Evolutionary conservation across 1,140 invertebrate genomes (phyloP).

Genomic region (Manduca sexta): DNA sequence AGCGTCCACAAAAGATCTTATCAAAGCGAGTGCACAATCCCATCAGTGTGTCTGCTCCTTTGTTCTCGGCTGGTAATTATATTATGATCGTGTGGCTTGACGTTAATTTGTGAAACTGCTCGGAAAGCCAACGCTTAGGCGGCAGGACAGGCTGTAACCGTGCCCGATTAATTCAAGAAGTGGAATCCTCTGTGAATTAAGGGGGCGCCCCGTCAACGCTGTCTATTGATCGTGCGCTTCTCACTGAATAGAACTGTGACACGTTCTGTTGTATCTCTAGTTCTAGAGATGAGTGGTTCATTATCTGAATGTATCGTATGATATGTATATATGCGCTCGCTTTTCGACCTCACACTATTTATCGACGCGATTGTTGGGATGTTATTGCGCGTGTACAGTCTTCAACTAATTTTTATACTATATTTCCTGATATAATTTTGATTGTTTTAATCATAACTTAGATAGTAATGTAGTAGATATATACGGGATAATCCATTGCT

Average conservation of each 20-base stretch:
- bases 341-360: no score
- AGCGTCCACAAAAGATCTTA: constrained; percentile 9
- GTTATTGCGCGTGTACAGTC: no score
- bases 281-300: no score
- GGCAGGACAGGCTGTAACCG: constrained; percentile 31
- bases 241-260: constrained; percentile 1
- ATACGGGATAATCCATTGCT: no score
- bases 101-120: constrained; percentile 63
- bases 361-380: no score
- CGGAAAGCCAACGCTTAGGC: constrained; percentile 52
- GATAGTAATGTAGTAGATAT: no score
- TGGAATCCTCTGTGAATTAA: constrained; percentile 51
- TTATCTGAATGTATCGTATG: no score
- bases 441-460: no score
- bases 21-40: constrained; percentile 7
- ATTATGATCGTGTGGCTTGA: constrained; percentile 39
- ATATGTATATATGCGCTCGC: no score
- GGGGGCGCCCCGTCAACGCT: constrained; percentile 36
- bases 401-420: no score
- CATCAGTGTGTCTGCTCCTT: no score
- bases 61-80: constrained; percentile 26
- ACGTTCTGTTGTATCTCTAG: background rate
- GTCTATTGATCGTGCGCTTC: constrained; percentile 44
- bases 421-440: no score
- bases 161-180: constrained; percentile 60